Percentiles rank a stretch among this genome's conserved stretches.
Evolutionary conservation across 2,113 vertebrate species (phyloP).

Genomic region (Spermophilus dauricus): DNA sequence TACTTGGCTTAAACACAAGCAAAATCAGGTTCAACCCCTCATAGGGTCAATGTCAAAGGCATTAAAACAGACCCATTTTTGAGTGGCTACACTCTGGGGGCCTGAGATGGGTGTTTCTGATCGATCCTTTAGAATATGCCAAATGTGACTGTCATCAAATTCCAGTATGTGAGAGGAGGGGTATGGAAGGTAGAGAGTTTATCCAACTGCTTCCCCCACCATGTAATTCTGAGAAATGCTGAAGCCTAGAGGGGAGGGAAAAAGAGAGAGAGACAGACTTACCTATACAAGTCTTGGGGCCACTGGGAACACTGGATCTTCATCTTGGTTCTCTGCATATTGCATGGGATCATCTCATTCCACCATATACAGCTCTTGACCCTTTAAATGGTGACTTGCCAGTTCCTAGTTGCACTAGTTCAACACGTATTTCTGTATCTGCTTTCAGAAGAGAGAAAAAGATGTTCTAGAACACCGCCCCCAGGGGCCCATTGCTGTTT

Average conservation of each 20-base stretch:
- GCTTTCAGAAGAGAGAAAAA: conserved; percentile 50
- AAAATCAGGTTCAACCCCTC: background rate
- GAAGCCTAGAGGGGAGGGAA: background rate
- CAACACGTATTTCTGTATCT: background rate
- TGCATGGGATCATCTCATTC: background rate
- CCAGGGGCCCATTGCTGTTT: background rate
- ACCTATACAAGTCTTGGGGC: background rate
- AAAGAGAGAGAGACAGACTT: background rate
- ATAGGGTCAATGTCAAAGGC: background rate
- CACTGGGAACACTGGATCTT: background rate
- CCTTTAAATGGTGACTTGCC: background rate
- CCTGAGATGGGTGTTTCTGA: background rate
- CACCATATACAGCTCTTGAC: background rate
- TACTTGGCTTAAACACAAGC: conserved; percentile 6
- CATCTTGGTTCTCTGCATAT: background rate
- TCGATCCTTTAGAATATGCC: background rate
- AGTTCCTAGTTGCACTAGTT: background rate
- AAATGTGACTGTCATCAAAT: background rate
- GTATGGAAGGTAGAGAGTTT: background rate
- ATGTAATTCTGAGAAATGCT: background rate
- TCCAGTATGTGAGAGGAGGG: background rate
- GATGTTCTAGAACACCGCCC: background rate
- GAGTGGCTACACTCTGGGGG: background rate
- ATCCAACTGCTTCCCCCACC: background rate
- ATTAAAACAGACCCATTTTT: background rate